Percentiles rank a stretch among this genome's conserved stretches.
phyloP scores from a whole-genome alignment of 2,113 vertebrate species.

The Rhinopithecus roxellana region DNA sequence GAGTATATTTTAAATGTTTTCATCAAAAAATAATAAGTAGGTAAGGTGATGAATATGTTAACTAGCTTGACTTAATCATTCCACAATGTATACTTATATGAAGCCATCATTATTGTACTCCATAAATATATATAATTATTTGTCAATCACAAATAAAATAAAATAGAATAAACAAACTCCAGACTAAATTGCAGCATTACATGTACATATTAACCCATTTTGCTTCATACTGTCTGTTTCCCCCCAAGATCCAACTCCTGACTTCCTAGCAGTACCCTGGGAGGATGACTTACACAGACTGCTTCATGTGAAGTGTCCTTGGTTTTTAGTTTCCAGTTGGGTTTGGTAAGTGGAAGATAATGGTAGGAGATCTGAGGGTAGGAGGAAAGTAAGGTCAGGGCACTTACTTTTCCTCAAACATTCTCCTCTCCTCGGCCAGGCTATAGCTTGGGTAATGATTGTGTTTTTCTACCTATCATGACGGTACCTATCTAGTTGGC shows the following conservation, averaged over 20 bases:
- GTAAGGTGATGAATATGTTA: neutral
- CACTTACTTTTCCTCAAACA: neutral
- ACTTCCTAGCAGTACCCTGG: neutral
- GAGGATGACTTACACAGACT: neutral
- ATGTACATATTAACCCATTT: neutral
- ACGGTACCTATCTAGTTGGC: neutral
- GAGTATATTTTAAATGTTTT: neutral
- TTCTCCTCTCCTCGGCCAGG: neutral
- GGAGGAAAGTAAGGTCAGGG: neutral
- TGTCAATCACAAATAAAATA: neutral
- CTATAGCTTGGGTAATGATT: neutral
- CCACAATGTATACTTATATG: neutral
- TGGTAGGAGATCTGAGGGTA: neutral
- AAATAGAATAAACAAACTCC: neutral
- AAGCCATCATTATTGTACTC: neutral
- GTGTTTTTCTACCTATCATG: neutral
- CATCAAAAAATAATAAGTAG: neutral
- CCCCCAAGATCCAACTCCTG: neutral
- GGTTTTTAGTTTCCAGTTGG: neutral
- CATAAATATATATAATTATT: neutral
- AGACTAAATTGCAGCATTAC: neutral
- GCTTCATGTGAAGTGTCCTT: neutral
- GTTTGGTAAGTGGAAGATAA: neutral
- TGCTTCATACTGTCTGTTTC: neutral
- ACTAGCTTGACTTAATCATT: neutral